Base-by-base conservation (phyloP, 2,113 vertebrate species). In the Zosterops hypoxanthus region DNA sequence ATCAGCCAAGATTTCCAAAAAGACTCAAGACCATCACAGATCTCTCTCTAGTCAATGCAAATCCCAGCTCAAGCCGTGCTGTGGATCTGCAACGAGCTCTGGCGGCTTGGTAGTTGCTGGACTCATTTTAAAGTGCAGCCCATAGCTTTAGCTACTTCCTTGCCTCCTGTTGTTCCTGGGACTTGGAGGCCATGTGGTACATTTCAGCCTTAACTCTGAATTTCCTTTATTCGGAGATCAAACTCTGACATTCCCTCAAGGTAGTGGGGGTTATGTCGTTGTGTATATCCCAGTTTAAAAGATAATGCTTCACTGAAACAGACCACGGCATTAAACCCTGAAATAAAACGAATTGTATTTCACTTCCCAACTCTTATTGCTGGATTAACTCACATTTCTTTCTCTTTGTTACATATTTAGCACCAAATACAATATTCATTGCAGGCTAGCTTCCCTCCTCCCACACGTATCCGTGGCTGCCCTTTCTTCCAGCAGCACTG, bases 201-300 rank as follows among this genome's bases (percentile, higher is more conserved):
- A 87, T 97, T 97, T 98, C 97, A 97, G 85, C 93, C 94, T 97
- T 97, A 97, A 98, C 96, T 94, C 90, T n/a, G 64, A 97, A 97
- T 97, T 97, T 97, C 97, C 97, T 98, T 97, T 97, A 91, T 97
- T 92, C 95, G 3, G 82, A 97, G 94, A 96, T 95, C 96, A 97
- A 94, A 93, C 97, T 97, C 97, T 78, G 95, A 96, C 95, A 95
- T 97, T 98, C 96, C 97, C 90, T 93, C 63, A 87, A 91, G 95
- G 90, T 97, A 91, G 92, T 90, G 61, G 69, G 83, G 83, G 53
- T 88, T 93, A 88, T 94, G 76, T 93, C 92, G 9, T 44, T 81
- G 92, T 25, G 14, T 87, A 92, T 97, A 96, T 93, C 90, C 95
- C 83, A 59, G 94, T 96, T 96, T 85, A 92, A 97, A 96, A 97